A percentile compares a stretch with the other conserved stretches of the same genome.
Conservation (phyloP, 2,797 vertebrate genomes). For the Hoplostethus atlanticus region DNA sequence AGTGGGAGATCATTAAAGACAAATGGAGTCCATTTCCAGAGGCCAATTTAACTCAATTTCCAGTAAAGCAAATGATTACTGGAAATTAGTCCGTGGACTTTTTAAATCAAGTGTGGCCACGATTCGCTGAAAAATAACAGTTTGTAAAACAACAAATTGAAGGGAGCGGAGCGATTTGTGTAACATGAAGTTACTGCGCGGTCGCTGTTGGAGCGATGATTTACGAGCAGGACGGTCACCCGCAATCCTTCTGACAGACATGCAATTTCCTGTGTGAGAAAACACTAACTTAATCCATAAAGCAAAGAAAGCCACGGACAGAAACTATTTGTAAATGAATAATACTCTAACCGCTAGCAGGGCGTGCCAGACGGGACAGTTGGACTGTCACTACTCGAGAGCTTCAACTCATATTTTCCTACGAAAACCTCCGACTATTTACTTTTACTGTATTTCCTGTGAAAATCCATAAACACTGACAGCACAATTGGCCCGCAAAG, state of each 20-base stretch:
- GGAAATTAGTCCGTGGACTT: conserved; percentile 13
- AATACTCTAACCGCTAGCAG: conserved; percentile 34
- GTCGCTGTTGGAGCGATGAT: conserved; percentile 61
- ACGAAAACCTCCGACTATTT: conserved; percentile 44
- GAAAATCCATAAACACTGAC: conserved; percentile 63
- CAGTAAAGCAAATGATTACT: neutral
- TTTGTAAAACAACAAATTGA: conserved; percentile 25
- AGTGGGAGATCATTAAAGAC: conserved; percentile 15
- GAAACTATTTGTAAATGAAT: conserved; percentile 56
- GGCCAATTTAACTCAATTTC: neutral
- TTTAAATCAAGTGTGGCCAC: conserved; percentile 34
- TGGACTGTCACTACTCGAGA: conserved; percentile 32
- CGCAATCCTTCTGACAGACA: conserved; percentile 73
- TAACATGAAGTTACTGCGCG: conserved; percentile 35
- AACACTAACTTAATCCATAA: conserved; percentile 70
- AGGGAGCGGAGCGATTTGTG: conserved; percentile 39
- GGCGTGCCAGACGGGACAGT: conserved; percentile 28
- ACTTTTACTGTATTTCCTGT: conserved; percentile 50
- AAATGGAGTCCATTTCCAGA: neutral
- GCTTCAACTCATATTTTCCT: conserved; percentile 64
- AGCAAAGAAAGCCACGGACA: conserved; percentile 43
- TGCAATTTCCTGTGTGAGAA: conserved; percentile 82
- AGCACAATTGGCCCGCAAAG: conserved; percentile 18
- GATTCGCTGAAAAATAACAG: conserved; percentile 25
- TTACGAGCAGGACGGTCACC: conserved; percentile 66